Evolutionary conservation across 2,888 invertebrate species (phyloP), one percentile per base, ranked within the genome.

Genomic region (Cremastobaeus sp.): DNA sequence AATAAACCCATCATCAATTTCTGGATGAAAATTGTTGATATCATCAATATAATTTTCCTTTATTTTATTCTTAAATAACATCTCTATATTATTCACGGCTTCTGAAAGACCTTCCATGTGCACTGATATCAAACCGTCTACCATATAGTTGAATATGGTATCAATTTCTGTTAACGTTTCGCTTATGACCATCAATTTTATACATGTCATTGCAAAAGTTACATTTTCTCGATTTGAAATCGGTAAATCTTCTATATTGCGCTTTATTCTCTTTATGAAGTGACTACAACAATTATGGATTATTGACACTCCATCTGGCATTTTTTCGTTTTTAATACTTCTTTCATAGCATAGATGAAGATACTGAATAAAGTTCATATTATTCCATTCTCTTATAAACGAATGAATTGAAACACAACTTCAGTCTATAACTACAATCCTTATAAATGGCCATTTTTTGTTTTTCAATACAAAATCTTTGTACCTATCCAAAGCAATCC

Each of bases 391-490:
- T 3, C 14, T 35, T 14, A 35, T n/a, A 35, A 35, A 35, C 32
- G 32, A 2, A 9, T 32, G 32, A 9, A 32, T n/a, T 4, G 32
- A 4, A 4, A n/a, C n/a, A n/a, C n/a, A 9, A 4, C 32, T 35
- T 12, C 14, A 5, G 14, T 4, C 3, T 35, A 35, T n/a, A n/a
- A n/a, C n/a, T n/a, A n/a, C n/a, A n/a, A n/a, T n/a, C n/a, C n/a
- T n/a, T n/a, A n/a, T n/a, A n/a, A n/a, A n/a, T n/a, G n/a, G n/a
- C n/a, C n/a, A n/a, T n/a, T n/a, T n/a, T n/a, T n/a, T n/a, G n/a
- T n/a, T n/a, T n/a, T n/a, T n/a, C n/a, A n/a, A n/a, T n/a, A 35
- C 8, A 35, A 35, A 35, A 35, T 35, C 35, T 35, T n/a, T 35
- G 14, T 35, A 35, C n/a, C 35, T 35, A 5, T 35, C 11, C 14